Base-by-base conservation (phyloP, 2,113 vertebrate species). In the Penelope pileata region DNA sequence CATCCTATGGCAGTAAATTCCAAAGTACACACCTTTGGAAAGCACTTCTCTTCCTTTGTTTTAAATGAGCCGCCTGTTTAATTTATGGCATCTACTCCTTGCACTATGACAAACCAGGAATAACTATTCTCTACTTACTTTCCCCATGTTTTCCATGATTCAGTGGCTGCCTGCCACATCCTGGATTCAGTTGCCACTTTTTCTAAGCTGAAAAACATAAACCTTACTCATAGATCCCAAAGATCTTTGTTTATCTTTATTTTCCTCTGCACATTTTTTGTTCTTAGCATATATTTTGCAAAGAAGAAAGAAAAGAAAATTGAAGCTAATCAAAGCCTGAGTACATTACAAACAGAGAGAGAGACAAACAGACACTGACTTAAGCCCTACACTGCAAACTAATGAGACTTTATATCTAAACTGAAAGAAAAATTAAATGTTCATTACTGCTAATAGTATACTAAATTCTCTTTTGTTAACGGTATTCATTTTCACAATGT, bases 1-100 rank as follows among this genome's bases (percentile, higher is more conserved):
- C 54, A 48, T 21, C 72, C 62, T 7, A 7, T 0, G 6, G 56
- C 73, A 69, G 27, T 50, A 54, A 90, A 92, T 0, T 2, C 32
- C 66, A 10, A 47, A 86, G 54, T 4, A 51, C 0, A 4, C 7
- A 27, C 73, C 40, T 90, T 38, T 21, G 11, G 3, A 10, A 34
- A 74, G 34, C 5, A 23, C 24, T 92, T 87, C 83, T 91, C 90
- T 17, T 51, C 40, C 68, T 90, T 90, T 94, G 67, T 76, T 60
- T 45, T 6, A 48, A 32, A 14, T 15, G 54, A 91, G 67, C 36
- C 17, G 47, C 42, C 62, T 29, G 12, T 16, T 59, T 27, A 10
- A 8, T 43, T 93, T 75, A 80, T 17, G 40, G 73, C 82, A 64
- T 10, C 60, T 10, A 2, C 6, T 16, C 77, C 43, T 11, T 9